Evolutionary conservation across 2,888 invertebrate genomes (phyloP), one percentile per base, ranked within the genome.

Genomic region (Pachycephus smyrnensis): DNA sequence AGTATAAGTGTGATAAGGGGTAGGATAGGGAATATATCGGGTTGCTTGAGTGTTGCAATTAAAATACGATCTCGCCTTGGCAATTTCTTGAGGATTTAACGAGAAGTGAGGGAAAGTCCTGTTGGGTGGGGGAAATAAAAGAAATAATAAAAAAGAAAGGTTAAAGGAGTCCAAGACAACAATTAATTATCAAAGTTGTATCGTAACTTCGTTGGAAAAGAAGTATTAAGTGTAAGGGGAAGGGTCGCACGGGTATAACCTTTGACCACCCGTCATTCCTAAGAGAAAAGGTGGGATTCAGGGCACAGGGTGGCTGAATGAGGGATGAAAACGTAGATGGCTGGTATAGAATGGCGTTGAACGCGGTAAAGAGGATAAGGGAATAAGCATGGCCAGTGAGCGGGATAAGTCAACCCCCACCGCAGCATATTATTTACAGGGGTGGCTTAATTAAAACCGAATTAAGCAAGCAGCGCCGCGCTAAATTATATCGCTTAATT

Each of bases 371-470:
- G 9, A 55, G 55, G 55, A 55, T 55, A 55, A 55, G 55, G 55
- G 23, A 30, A 33, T 31, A 71, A 31, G 31, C 32, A n/a, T 33
- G 71, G 36, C 36, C 74, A 33, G 74, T 35, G 33, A 74, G n/a
- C 36, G 23, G 33, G 36, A 37, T 74, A 74, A 74, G 74, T 74
- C 37, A 33, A 31, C 36, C 74, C 74, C 30, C 23, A n/a, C 23
- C 74, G 11, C 30, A 35, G n/a, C n/a, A n/a, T 71, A 74, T 74
- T 74, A 74, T 74, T 35, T 36, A 74, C 74, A 33, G 74, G 37
- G 32, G 74, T 74, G 74, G n/a, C 74, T 33, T 74, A 74, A 37
- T 74, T 74, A 74, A 74, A 74, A 33, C 35, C 36, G 36, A 74
- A 74, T 74, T 37, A 74, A 31, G 12, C 35, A 33, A 74, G 33